Percentiles rank a stretch among this genome's conserved stretches.
phyloP scores from a whole-genome alignment of 2,797 vertebrate genomes.

The Selene dorsalis region DNA sequence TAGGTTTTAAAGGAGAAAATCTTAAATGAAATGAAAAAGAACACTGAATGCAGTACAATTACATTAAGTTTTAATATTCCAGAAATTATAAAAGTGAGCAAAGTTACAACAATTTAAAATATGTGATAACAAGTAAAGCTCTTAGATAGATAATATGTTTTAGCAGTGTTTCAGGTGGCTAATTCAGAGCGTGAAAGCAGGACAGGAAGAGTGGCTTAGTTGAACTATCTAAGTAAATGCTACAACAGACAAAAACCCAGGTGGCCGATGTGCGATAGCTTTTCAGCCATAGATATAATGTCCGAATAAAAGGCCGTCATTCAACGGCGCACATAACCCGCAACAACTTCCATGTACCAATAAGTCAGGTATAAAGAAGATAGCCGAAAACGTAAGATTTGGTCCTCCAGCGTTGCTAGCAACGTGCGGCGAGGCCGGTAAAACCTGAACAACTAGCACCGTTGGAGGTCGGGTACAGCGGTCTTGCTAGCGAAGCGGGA shows the following conservation, averaged over 20 bases:
- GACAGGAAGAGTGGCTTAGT: slow-evolving; percentile 49
- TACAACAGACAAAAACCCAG: background rate
- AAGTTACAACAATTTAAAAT: slow-evolving; percentile 34
- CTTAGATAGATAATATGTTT: background rate
- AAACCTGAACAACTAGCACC: background rate
- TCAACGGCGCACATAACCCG: background rate
- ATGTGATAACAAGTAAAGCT: slow-evolving; percentile 15
- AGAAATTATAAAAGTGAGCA: slow-evolving; percentile 33
- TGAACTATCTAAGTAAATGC: background rate
- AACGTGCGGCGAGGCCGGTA: background rate
- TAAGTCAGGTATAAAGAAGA: background rate
- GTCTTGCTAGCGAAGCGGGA: background rate
- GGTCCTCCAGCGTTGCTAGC: background rate
- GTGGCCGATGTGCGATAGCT: background rate
- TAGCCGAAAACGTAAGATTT: background rate
- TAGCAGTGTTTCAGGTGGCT: slow-evolving; percentile 30
- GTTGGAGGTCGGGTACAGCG: background rate
- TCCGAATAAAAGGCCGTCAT: background rate
- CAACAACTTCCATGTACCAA: background rate
- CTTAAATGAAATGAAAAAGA: slow-evolving; percentile 46
- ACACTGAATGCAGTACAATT: slow-evolving; percentile 66
- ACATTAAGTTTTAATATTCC: slow-evolving; percentile 21
- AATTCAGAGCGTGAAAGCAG: slow-evolving; percentile 51
- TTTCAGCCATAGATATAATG: background rate
- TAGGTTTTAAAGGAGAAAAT: slow-evolving; percentile 80